phyloP scores from a whole-genome alignment of 2,113 vertebrate species.

The Syrmaticus mikado region DNA sequence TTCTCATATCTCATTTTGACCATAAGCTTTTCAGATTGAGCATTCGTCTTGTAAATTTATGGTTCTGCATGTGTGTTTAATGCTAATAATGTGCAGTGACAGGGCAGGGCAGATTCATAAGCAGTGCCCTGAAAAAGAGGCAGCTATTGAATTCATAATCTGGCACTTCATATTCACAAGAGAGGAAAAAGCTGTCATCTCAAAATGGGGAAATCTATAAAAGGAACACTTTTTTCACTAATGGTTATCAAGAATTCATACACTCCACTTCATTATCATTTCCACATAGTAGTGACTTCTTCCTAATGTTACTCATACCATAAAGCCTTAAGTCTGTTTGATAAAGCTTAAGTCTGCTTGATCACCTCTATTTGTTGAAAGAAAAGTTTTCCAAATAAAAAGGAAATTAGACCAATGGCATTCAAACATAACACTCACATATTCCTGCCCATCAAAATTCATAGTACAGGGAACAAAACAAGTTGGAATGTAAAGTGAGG shows the following conservation, averaged over 20 bases:
- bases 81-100: constrained; percentile 43
- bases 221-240: not conserved
- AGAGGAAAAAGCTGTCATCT: constrained; percentile 53
- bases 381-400: constrained; percentile 30
- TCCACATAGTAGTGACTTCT: not conserved
- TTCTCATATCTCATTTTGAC: constrained; percentile 39
- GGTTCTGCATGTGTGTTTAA: constrained; percentile 32
- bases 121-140: constrained; percentile 38
- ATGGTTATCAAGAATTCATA: constrained; percentile 43
- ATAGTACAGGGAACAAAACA: not conserved
- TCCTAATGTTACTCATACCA: constrained; percentile 5
- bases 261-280: constrained; percentile 2
- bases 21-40: constrained; percentile 37
- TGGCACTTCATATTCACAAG: constrained; percentile 55
- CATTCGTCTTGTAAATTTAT: constrained; percentile 44
- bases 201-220: constrained; percentile 33
- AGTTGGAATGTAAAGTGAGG: not conserved
- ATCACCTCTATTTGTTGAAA: not conserved
- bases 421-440: not conserved
- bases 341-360: not conserved
- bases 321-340: not conserved
- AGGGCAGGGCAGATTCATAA: constrained; percentile 52
- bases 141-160: constrained; percentile 55
- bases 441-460: not conserved
- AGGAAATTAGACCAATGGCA: not conserved